Evolutionary conservation across 2,113 vertebrate species (phyloP), one percentile per base, ranked within the genome.

Genomic region (Hemiscyllium ocellatum): DNA sequence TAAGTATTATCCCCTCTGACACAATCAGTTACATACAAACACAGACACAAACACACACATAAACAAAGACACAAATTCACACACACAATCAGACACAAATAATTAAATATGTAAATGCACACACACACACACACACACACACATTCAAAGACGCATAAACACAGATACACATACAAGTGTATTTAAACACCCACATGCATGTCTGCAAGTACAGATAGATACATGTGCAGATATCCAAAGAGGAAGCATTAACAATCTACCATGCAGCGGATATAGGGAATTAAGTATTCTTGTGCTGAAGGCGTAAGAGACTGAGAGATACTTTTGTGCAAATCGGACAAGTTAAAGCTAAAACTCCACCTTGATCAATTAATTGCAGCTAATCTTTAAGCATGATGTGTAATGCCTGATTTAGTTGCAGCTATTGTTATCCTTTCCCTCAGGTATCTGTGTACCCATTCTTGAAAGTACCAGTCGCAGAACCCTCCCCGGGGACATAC

Each of bases 401-500:
- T 65, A 61, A 22, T 52, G 42, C 76, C 52, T 65, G 90, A 13
- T n/a, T 65, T 65, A 33, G 56, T n/a, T 76, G n/a, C 50, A 65
- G 20, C n/a, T 20, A 13, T 96, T 96, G 33, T 50, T 96, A 52
- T 94, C 29, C 96, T 47, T 95, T 10, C 80, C 66, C 96, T 68
- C 96, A 99, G 99, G 98, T 93, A 98, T 99, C 96, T 99, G 99
- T 76, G 97, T 99, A 91, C 98, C 98, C 0, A 97, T 98, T 91
- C 98, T 98, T 0, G 99, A 99, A 96, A 99, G 98, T 65, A 98
- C 68, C 5, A 5, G 98, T 95, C 97, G 98, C 78, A 98, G 98
- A 0, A 97, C 98, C 96, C 98, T 98, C 96, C 98, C 99, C 96
- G 97, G 98, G 42, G 97, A 98, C 56, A 96, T 99, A 68, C 98